phyloP scores from a whole-genome alignment of 2,888 invertebrate genomes.

The Thyatira batis region DNA sequence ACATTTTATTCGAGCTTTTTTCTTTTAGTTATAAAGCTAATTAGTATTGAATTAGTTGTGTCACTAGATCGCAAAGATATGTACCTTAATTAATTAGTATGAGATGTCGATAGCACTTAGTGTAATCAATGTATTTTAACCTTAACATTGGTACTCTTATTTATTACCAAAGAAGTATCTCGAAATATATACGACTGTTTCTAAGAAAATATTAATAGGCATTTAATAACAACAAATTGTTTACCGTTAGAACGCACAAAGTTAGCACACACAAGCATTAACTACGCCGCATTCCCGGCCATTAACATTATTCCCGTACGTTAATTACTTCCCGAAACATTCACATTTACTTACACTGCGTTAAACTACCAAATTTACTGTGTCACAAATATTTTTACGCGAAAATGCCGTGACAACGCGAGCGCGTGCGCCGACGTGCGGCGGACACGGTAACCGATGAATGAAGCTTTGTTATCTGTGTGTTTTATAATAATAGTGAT shows the following conservation, averaged over 20 bases:
- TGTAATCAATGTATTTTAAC: background rate
- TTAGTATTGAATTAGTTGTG: background rate
- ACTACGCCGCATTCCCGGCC: slow-evolving; percentile 13
- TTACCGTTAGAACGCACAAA: background rate
- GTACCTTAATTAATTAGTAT: background rate
- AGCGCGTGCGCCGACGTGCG: slow-evolving; percentile 6
- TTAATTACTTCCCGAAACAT: slow-evolving; percentile 43
- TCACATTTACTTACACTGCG: slow-evolving; percentile 22
- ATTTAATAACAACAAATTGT: background rate
- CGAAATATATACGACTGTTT: background rate
- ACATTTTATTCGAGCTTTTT: slow-evolving; percentile 16
- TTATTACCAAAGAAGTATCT: background rate
- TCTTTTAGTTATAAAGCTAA: background rate
- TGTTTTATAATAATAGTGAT: slow-evolving; percentile 71
- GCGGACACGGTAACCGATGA: slow-evolving; percentile 39
- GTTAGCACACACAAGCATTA: background rate
- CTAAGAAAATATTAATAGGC: background rate
- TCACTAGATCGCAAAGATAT: background rate
- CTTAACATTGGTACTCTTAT: background rate
- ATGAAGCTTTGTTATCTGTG: slow-evolving; percentile 62
- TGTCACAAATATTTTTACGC: slow-evolving; percentile 20
- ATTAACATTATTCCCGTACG: slow-evolving; percentile 37
- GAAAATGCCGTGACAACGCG: slow-evolving; percentile 1
- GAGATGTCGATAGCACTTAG: background rate
- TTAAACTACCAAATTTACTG: slow-evolving; percentile 30